Percentiles rank a stretch among this genome's conserved stretches.
Conservation (phyloP, 2,888 invertebrate genomes). For the Hipparchia semele region DNA sequence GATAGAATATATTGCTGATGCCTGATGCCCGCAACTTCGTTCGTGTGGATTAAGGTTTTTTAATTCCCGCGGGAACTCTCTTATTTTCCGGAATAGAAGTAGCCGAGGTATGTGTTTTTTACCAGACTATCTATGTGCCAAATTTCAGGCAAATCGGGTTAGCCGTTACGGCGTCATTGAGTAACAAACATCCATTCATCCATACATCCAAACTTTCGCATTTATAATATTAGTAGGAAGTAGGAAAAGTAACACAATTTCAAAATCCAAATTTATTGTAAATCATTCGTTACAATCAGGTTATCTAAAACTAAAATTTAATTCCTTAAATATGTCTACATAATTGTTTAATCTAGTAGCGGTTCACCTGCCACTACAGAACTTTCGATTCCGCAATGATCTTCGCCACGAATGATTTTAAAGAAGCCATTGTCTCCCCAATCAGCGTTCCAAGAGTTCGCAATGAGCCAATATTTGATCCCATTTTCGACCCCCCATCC, state of each 20-base stretch:
- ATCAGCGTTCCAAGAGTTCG: constrained; percentile 97
- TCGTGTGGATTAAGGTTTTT: too few relatives aligned
- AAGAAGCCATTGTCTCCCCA: constrained; percentile 96
- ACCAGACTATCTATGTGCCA: too few relatives aligned
- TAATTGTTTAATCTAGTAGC: constrained; percentile 42
- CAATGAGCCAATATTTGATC: constrained; percentile 94
- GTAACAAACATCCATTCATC: too few relatives aligned
- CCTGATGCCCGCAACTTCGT: too few relatives aligned
- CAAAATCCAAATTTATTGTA: neutral
- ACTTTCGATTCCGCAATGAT: constrained; percentile 90
- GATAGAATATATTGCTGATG: too few relatives aligned
- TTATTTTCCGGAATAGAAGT: too few relatives aligned
- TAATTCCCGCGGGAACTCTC: too few relatives aligned
- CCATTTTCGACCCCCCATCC: constrained; percentile 94
- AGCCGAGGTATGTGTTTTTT: too few relatives aligned
- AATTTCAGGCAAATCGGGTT: too few relatives aligned
- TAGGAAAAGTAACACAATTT: neutral
- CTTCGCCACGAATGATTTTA: constrained; percentile 91
- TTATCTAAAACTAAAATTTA: neutral
- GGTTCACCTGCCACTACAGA: constrained; percentile 88
- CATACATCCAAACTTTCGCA: too few relatives aligned
- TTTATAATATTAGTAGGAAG: too few relatives aligned
- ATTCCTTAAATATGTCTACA: neutral
- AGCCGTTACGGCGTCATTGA: too few relatives aligned
- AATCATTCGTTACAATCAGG: neutral